Evolutionary conservation across 2,888 invertebrate species (phyloP), one percentile per base, ranked within the genome.

Genomic region (Odiellus spinosus): DNA sequence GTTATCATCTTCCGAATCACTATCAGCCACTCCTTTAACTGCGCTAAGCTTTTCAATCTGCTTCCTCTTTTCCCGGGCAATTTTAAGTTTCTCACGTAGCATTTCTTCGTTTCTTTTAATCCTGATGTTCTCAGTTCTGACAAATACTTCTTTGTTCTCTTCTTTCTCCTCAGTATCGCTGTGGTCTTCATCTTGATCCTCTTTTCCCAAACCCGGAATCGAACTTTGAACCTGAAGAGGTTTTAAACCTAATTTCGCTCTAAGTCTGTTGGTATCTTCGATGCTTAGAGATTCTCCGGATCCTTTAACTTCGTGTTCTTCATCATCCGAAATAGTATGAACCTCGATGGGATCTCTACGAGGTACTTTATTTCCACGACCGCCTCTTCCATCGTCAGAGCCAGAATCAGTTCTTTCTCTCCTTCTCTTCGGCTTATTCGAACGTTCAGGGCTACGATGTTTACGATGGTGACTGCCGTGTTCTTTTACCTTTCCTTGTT

Each of bases 171-270:
- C 61, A 48, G 59, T 56, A 18, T 63, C 62, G 41, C 54, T 55
- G 26, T 52, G 44, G 46, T 18, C 38, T 17, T 38, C 38, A 38
- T 15, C 38, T 38, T 38, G 14, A 5, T 8, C 33, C 18, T 33
- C 12, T 20, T 17, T 33, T n/a, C 19, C 38, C 45, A 35, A 46
- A 48, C 51, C 48, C 6, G 48, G 45, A 32, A 43, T 42, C 11
- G 44, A 42, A 35, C 56, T 8, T 59, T 59, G 17, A 1, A 81
- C 68, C 59, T 90, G 82, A 3, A 96, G 69, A 0, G 95, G 96
- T 62, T 90, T 91, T 33, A 96, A 70, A 1, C 96, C 96, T 19
- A 98, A 73, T 64, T 91, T 90, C 2, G 85, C 85, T 59, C 96
- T 73, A 11, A 98, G 68, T 56, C 80, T 82, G 67, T 93, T 93